Evolutionary conservation across 2,113 vertebrate species (phyloP).

Genomic region (Trachemys scripta): DNA sequence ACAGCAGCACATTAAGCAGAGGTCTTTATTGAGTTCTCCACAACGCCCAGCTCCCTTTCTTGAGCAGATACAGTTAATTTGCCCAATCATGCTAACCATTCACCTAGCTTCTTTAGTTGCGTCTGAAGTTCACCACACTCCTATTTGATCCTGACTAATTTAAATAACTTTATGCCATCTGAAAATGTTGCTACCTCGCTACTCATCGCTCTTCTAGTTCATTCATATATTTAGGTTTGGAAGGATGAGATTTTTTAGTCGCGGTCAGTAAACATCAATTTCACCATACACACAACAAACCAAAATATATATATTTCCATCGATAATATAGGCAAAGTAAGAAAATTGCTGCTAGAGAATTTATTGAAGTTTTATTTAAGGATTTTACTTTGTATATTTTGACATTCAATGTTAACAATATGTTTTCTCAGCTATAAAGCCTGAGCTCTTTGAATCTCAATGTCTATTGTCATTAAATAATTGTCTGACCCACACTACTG

Average conservation of each 20-base stretch:
- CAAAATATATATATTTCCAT: not conserved
- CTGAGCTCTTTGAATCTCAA: too few species aligned
- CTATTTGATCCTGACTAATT: not conserved
- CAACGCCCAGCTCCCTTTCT: not conserved
- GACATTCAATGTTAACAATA: not conserved
- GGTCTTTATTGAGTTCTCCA: not conserved
- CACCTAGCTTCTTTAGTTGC: not conserved
- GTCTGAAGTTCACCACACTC: not conserved
- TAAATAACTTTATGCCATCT: not conserved
- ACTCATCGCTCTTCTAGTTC: not conserved
- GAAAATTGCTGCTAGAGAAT: not conserved
- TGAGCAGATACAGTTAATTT: not conserved
- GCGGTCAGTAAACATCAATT: not conserved
- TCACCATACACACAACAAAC: not conserved
- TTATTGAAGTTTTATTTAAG: not conserved
- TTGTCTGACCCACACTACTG: not conserved
- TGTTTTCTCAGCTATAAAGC: not conserved
- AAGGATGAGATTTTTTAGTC: not conserved
- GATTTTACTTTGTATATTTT: not conserved
- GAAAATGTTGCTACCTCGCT: not conserved
- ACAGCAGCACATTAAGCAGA: not conserved
- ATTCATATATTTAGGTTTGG: not conserved
- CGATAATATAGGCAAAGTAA: not conserved
- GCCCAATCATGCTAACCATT: not conserved
- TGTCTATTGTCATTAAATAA: not conserved